Conservation (phyloP, 2,888 invertebrate species). For the Heliconius charithonia region DNA sequence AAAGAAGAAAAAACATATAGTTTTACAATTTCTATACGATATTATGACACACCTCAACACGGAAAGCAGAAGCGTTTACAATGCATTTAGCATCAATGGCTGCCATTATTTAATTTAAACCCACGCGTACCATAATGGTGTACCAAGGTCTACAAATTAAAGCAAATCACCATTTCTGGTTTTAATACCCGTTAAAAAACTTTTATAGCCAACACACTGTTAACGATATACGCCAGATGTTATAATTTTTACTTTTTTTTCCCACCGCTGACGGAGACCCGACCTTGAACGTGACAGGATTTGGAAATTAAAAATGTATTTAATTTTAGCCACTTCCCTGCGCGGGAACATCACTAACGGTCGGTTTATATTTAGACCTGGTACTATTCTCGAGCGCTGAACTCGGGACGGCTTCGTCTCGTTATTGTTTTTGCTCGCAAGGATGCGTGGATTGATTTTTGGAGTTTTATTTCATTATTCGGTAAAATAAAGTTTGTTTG, state of each 20-base stretch:
- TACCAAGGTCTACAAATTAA: conserved; percentile 51
- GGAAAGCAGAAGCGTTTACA: conserved; percentile 40
- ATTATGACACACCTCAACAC: neutral
- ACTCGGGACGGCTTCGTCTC: conserved; percentile 76
- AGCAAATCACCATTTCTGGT: conserved; percentile 57
- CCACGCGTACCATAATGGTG: conserved; percentile 41
- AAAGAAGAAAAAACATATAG: no score
- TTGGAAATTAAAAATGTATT: conserved; percentile 73
- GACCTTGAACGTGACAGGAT: conserved; percentile 81
- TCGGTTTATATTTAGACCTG: conserved; percentile 77
- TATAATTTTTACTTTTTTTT: conserved; percentile 56
- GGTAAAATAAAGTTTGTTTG: neutral
- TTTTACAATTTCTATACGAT: neutral
- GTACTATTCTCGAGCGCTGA: conserved; percentile 80
- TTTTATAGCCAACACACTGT: conserved; percentile 60
- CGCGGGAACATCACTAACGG: conserved; percentile 78
- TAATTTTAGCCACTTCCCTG: conserved; percentile 72
- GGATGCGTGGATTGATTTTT: conserved; percentile 42
- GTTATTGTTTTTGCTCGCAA: conserved; percentile 72
- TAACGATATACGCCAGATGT: conserved; percentile 66
- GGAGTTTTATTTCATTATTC: neutral
- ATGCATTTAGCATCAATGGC: conserved; percentile 42
- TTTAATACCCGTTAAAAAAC: conserved; percentile 53
- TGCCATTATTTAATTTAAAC: conserved; percentile 46
- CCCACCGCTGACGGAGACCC: conserved; percentile 59